phyloP scores from a whole-genome alignment of 1,140 invertebrate species.

The Cherax destructor region DNA sequence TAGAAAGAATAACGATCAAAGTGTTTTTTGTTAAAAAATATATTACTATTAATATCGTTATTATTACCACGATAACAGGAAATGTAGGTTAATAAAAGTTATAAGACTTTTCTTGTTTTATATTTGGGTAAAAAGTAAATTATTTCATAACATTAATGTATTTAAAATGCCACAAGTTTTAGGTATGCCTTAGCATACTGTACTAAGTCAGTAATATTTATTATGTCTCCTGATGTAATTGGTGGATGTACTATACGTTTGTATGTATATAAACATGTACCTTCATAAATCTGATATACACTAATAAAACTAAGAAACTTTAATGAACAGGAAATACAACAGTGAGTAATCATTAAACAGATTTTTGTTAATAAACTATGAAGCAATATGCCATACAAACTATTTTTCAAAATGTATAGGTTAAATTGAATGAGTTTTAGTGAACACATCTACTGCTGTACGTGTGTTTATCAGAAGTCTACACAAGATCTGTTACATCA shows the following conservation, averaged over 20 bases:
- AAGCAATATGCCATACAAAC: too few relatives aligned
- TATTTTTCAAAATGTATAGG: not conserved
- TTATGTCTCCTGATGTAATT: not conserved
- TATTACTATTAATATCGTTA: too few relatives aligned
- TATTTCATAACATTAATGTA: not conserved
- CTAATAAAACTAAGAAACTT: too few relatives aligned
- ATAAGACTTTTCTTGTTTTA: not conserved
- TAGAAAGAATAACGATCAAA: too few relatives aligned
- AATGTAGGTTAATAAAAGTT: not conserved
- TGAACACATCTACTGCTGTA: not conserved
- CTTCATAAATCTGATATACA: not conserved
- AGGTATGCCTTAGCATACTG: not conserved
- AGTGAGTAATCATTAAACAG: too few relatives aligned
- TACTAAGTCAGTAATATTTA: not conserved
- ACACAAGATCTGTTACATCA: too few relatives aligned
- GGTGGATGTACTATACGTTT: not conserved
- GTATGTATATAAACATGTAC: too few relatives aligned
- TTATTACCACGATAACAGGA: too few relatives aligned
- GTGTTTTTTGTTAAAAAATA: too few relatives aligned
- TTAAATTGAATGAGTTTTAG: not conserved
- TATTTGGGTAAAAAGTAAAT: not conserved
- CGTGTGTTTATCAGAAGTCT: not conserved
- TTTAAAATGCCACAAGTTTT: not conserved
- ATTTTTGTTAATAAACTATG: too few relatives aligned
- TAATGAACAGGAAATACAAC: too few relatives aligned